Conservation (phyloP, 1,140 invertebrate genomes). For the Ephestia elutella region DNA sequence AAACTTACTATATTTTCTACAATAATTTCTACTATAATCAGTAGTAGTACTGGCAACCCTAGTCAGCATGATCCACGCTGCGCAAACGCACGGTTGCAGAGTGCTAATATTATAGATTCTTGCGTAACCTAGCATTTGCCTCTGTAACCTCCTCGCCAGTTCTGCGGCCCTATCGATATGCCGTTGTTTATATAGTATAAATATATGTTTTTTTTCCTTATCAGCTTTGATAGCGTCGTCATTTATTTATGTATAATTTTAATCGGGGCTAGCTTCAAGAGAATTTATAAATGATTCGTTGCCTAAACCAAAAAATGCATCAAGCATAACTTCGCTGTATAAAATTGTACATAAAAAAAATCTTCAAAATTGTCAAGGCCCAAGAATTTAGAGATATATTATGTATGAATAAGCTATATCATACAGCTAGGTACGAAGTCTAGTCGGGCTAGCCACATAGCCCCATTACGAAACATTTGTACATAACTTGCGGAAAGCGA, state of each 20-base stretch:
- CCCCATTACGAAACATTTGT: conserved; percentile 65
- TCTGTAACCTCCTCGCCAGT: conserved; percentile 27
- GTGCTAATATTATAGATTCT: conserved; percentile 27
- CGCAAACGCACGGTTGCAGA: conserved; percentile 40
- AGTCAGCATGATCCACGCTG: conserved; percentile 7
- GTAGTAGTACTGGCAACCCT: too few relatives aligned
- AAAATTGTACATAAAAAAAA: too few relatives aligned
- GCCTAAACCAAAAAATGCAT: too few relatives aligned
- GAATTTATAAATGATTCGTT: too few relatives aligned
- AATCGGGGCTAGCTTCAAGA: too few relatives aligned
- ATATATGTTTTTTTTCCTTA: conserved; percentile 6
- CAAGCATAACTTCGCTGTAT: too few relatives aligned
- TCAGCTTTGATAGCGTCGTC: not conserved
- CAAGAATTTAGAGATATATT: too few relatives aligned
- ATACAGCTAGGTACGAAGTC: not conserved
- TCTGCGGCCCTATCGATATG: conserved; percentile 41
- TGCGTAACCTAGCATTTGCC: conserved; percentile 41
- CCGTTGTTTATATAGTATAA: conserved; percentile 15
- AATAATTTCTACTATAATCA: too few relatives aligned
- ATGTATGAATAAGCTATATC: too few relatives aligned
- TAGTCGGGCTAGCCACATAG: conserved; percentile 36
- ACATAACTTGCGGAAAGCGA: conserved; percentile 68
- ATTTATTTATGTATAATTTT: not conserved
- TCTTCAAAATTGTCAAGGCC: too few relatives aligned
- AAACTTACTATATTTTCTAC: too few relatives aligned